Percentiles rank a stretch among this genome's conserved stretches.
phyloP scores from a whole-genome alignment of 2,888 invertebrate species.

The Periphyllus acericola region DNA sequence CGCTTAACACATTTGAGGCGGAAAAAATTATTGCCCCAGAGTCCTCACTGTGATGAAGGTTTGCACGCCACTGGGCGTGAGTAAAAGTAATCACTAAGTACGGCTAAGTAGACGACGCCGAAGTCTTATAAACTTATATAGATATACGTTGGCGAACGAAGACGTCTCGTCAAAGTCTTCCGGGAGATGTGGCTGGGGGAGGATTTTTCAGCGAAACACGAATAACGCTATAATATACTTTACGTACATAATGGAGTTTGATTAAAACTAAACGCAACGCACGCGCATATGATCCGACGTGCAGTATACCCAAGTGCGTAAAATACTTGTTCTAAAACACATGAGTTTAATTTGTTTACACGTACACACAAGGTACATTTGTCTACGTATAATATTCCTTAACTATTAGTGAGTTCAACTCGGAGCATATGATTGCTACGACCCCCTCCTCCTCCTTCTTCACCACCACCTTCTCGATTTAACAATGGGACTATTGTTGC shows the following conservation, averaged over 20 bases:
- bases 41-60: background rate
- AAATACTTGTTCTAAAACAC: background rate
- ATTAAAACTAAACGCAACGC: background rate
- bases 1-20: background rate
- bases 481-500: conserved; percentile 31
- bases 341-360: conserved; percentile 8
- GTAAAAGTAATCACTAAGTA: background rate
- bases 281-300: background rate
- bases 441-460: background rate
- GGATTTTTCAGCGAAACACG: no score
- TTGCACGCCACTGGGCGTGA: background rate
- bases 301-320: background rate
- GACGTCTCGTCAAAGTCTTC: background rate
- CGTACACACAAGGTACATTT: background rate
- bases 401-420: conserved; percentile 20
- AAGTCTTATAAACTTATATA: background rate
- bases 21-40: background rate
- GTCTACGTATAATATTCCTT: conserved; percentile 15
- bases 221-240: no score
- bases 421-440: background rate
- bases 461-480: background rate
- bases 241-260: background rate
- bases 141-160: background rate
- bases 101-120: background rate
- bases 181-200: no score